Conservation (phyloP, 2,888 invertebrate species). For the Drosophila cognata region DNA sequence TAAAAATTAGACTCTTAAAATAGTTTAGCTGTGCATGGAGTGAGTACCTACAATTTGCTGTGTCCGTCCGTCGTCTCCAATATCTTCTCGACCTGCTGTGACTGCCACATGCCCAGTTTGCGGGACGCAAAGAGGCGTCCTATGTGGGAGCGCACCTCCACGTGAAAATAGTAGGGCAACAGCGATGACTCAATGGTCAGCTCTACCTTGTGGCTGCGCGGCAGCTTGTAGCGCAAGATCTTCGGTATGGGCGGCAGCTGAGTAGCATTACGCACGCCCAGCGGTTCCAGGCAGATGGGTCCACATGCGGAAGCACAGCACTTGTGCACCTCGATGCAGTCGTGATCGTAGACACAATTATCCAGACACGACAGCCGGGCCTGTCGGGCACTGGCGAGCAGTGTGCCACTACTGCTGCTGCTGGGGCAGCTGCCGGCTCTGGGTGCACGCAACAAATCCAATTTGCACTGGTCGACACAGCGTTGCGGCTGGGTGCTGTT, state of each 20-base stretch:
- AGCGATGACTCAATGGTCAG: conserved; percentile 85
- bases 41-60: conserved; percentile 63
- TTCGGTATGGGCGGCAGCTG: conserved; percentile 88
- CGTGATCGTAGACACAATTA: conserved; percentile 86
- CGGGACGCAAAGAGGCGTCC: conserved; percentile 88
- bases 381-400: conserved; percentile 54
- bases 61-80: conserved; percentile 75
- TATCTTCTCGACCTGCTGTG: conserved; percentile 82
- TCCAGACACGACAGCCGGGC: conserved; percentile 80
- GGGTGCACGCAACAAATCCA: conserved; percentile 75
- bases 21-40: background rate
- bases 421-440: conserved; percentile 82
- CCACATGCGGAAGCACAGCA: conserved; percentile 90
- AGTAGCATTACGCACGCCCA: conserved; percentile 85
- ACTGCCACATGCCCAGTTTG: conserved; percentile 88
- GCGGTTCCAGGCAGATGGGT: conserved; percentile 88
- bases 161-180: conserved; percentile 80
- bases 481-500: conserved; percentile 49
- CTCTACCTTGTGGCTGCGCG: conserved; percentile 86
- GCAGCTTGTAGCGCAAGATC: conserved; percentile 86
- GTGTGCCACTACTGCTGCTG: conserved; percentile 16
- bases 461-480: conserved; percentile 76
- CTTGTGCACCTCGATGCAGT: conserved; percentile 89
- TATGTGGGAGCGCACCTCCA: conserved; percentile 90
- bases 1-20: background rate